Base-by-base conservation (phyloP, 1,140 invertebrate genomes). In the Lanistes nyassanus region DNA sequence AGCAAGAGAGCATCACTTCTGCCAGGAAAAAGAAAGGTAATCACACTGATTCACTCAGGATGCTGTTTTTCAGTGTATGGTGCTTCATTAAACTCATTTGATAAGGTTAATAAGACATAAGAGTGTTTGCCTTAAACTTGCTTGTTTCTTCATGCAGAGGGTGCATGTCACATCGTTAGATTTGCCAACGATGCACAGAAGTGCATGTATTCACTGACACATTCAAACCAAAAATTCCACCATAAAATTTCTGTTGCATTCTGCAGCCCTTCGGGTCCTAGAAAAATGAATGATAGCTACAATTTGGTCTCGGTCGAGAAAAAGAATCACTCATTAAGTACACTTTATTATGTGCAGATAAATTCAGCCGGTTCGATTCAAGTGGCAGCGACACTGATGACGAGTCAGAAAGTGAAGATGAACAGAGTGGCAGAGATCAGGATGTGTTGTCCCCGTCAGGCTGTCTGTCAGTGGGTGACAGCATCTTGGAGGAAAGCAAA, bases 291-390 rank as follows among this genome's bases (percentile, higher is more conserved):
- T 37, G n/a, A 67, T 67, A 37, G 3, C 23, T n/a, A n/a, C n/a
- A n/a, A n/a, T n/a, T n/a, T n/a, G n/a, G n/a, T n/a, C n/a, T n/a
- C n/a, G n/a, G n/a, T n/a, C n/a, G n/a, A n/a, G n/a, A n/a, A 34
- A 67, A 39, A 36, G 36, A 34, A 34, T n/a, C 4, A 67, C 23
- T 36, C 16, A n/a, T 67, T 69, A 51, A 37, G 26, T 69, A 47
- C 31, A 58, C 29, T 26, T n/a, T n/a, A 68, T 79, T 70, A 76
- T 74, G 47, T 69, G 23, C 70, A 42, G 68, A 75, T 58, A 81
- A 81, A 62, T 81, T 81, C 74, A 79, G 77, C 29, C 75, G 80
- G 26, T 79, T 75, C 47, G 75, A 81, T 37, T 72, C 75, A 13
- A 78, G 77, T 56, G 75, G 70, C 56, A 71, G 67, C 37, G 77